A percentile compares a stretch with the other conserved stretches of the same genome.
These are phyloP conservation scores for Hirtodrosophila confusa DNA, from an alignment of 2,888 invertebrate species.

Conservation along the genomic window DNA sequence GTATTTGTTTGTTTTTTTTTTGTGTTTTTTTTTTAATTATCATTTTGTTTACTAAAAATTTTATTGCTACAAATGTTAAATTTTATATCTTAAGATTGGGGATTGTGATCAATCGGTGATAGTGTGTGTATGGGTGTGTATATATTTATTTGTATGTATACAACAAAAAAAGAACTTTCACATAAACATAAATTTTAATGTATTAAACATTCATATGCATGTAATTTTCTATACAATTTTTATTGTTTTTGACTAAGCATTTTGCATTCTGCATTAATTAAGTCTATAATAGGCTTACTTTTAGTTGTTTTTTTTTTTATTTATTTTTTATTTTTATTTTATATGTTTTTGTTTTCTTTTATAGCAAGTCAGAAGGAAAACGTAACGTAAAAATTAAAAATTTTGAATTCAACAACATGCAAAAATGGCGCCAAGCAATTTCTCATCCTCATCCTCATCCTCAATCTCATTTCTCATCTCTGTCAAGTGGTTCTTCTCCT, in stretches of 20 bases:
- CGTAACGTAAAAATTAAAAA: conserved; percentile 45
- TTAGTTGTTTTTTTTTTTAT: conserved; percentile 42
- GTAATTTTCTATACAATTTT: conserved; percentile 76
- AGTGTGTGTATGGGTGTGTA: conserved; percentile 25
- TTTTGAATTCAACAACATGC: conserved; percentile 58
- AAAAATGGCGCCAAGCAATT: conserved; percentile 55
- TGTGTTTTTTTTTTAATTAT: conserved; percentile 21
- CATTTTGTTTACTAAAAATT: conserved; percentile 55
- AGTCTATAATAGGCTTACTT: conserved; percentile 77
- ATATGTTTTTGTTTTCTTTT: conserved; percentile 23
- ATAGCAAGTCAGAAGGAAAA: conserved; percentile 51
- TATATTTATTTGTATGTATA: conserved; percentile 21
- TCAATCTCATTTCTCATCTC: neutral
- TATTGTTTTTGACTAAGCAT: conserved; percentile 75
- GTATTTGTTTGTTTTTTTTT: conserved; percentile 7
- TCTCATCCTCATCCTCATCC: neutral
- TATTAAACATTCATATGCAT: conserved; percentile 72
- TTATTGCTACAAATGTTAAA: conserved; percentile 55
- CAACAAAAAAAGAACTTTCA: conserved; percentile 57
- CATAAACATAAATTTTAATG: conserved; percentile 66
- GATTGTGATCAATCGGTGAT: conserved; percentile 28
- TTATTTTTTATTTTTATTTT: conserved; percentile 24
- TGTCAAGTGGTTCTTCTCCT: conserved; percentile 1
- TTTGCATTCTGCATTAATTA: conserved; percentile 76
- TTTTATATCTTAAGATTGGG: conserved; percentile 50